Base-by-base conservation (phyloP, 2,113 vertebrate genomes). In the Perccottus glenii region DNA sequence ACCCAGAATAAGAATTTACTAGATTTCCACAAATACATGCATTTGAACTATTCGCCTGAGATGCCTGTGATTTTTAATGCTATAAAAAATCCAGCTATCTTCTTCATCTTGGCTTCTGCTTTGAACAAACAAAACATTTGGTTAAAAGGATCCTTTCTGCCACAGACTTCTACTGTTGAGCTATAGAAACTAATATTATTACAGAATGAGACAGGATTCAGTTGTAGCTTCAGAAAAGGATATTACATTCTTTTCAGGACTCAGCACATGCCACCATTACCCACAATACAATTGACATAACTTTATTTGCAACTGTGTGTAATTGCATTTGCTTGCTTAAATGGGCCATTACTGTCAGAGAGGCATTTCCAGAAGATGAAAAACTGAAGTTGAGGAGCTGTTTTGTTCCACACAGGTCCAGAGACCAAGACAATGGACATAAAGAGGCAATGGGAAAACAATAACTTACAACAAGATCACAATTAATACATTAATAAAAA, bases 241-340 rank as follows among this genome's bases (percentile, higher is more conserved):
- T 49, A 60, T 65, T 66, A 62, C 55, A 59, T 38, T 73, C 68
- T 80, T 77, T 57, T 50, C 35, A 57, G 85, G 82, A 86, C 69
- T 86, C 80, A 85, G 80, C 83, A 80, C 47, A 55, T 44, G 51
- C 51, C 11, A 11, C 76, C 74, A 87, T 88, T 87, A 83, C 50
- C 64, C 47, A 46, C 73, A 69, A 85, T 82, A 75, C 75, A 70
- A 65, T 67, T 59, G 73, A 78, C 68, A 57, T 82, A 68, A 84
- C 74, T 74, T 81, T 51, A 72, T 88, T 87, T 88, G 35, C 75
- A 88, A 70, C 58, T 11, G 65, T 32, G 71, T 49, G 11, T 55
- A 81, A 85, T 85, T 58, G 42, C 65, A 87, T 89, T 84, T 72
- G 80, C 59, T 64, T 70, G 45, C 73, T 58, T 84, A 63, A 85